Percentiles rank a stretch among this genome's conserved stretches.
Conservation (phyloP, 2,888 invertebrate species). For the Andrena praecox region DNA sequence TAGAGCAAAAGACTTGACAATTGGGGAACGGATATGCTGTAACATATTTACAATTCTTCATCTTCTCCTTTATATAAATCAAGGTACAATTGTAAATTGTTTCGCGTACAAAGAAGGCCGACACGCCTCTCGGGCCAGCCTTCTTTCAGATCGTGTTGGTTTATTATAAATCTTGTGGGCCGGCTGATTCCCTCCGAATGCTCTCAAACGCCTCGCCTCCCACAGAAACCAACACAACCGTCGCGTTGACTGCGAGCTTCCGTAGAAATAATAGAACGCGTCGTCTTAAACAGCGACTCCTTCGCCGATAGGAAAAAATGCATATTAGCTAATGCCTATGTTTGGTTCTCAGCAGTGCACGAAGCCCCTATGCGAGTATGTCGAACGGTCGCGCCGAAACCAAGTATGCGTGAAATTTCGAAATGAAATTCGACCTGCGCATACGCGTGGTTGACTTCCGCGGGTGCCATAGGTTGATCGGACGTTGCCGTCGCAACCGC, state of each 20-base stretch:
- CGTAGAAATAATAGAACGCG: slow-evolving; percentile 40
- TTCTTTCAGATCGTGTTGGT: slow-evolving; percentile 52
- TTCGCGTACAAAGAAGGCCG: slow-evolving; percentile 60
- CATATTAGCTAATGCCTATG: slow-evolving; percentile 34
- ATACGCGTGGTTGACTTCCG: slow-evolving; percentile 17
- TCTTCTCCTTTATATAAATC: slow-evolving; percentile 64
- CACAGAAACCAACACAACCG: slow-evolving; percentile 36
- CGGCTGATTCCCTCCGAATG: slow-evolving; percentile 8
- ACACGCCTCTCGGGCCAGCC: slow-evolving; percentile 46
- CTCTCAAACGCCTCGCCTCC: slow-evolving; percentile 2
- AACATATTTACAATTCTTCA: slow-evolving; percentile 70
- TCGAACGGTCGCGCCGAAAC: slow-evolving; percentile 23
- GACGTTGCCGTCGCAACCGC: slow-evolving; percentile 8
- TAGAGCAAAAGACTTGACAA: slow-evolving; percentile 61
- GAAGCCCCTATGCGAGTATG: slow-evolving; percentile 31
- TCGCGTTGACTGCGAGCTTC: slow-evolving; percentile 9
- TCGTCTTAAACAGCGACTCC: slow-evolving; percentile 14
- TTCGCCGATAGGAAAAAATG: slow-evolving; percentile 52
- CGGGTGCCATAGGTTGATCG: slow-evolving; percentile 22
- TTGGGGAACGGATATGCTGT: slow-evolving; percentile 67
- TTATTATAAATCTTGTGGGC: slow-evolving; percentile 46
- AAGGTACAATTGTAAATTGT: slow-evolving; percentile 66
- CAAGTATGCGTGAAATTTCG: slow-evolving; percentile 34
- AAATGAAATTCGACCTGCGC: slow-evolving; percentile 33
- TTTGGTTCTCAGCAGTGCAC: slow-evolving; percentile 46